A percentile compares a stretch with the other conserved stretches of the same genome.
Evolutionary conservation across 2,888 invertebrate species (phyloP).

Genomic region (Zaprionus lineosus): DNA sequence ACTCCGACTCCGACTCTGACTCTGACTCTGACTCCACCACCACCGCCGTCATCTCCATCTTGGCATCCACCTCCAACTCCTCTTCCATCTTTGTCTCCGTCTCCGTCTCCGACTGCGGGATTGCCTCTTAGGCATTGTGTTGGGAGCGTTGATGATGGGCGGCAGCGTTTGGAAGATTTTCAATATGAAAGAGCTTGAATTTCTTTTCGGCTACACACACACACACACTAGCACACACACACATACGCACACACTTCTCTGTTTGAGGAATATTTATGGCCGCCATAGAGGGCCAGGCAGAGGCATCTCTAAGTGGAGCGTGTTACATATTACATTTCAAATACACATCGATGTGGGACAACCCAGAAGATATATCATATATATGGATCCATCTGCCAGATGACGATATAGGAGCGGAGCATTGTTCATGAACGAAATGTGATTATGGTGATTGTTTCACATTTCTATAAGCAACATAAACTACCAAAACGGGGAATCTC

Average conservation of each 20-base stretch:
- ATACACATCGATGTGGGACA: conserved; percentile 25
- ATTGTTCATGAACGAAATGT: too few species aligned
- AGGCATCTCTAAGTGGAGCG: conserved; percentile 28
- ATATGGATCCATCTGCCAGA: conserved; percentile 4
- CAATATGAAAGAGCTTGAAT: conserved; percentile 41
- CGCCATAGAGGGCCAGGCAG: too few species aligned
- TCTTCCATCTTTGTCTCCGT: not conserved
- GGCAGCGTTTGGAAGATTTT: conserved; percentile 26
- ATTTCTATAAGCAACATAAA: too few species aligned
- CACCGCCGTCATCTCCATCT: not conserved
- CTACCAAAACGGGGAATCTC: too few species aligned
- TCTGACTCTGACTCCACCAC: not conserved
- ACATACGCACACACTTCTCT: conserved; percentile 1
- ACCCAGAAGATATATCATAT: conserved; percentile 11
- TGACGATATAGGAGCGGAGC: conserved; percentile 3
- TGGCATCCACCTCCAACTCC: too few species aligned
- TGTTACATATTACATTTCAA: conserved; percentile 15
- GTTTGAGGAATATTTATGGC: conserved; percentile 36
- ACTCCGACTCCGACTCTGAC: conserved; percentile 2
- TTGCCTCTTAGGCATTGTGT: conserved; percentile 41
- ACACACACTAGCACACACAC: conserved; percentile 2
- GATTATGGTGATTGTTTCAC: too few species aligned
- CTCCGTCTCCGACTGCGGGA: conserved; percentile 18
- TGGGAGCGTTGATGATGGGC: conserved; percentile 17
- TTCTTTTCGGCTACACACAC: conserved; percentile 36